Percentiles rank a stretch among this genome's conserved stretches.
phyloP scores from a whole-genome alignment of 2,888 invertebrate genomes.

The Melinaea marsaeus region DNA sequence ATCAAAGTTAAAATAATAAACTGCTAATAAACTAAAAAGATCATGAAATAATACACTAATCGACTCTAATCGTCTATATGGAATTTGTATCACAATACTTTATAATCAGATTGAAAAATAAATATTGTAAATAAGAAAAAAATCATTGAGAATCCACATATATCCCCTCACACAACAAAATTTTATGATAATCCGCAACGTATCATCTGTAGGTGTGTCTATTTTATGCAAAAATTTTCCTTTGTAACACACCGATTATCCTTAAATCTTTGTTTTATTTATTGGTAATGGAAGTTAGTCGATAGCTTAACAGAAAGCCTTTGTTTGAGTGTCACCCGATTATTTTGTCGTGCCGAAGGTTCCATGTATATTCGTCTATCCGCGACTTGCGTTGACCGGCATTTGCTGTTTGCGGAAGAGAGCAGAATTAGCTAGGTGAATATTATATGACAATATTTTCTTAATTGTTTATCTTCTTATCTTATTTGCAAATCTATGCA shows the following conservation, averaged over 20 bases:
- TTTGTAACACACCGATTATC: conserved; percentile 11
- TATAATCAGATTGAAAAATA: background rate
- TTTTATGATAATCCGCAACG: conserved; percentile 6
- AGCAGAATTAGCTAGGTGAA: conserved; percentile 85
- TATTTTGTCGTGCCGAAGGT: conserved; percentile 93
- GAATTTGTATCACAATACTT: too few species aligned
- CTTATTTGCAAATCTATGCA: background rate
- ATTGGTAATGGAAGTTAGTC: background rate
- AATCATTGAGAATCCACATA: background rate
- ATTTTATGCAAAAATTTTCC: conserved; percentile 12
- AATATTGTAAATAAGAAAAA: background rate
- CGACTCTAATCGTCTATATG: too few species aligned
- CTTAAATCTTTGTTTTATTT: conserved; percentile 10
- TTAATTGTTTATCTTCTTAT: too few species aligned
- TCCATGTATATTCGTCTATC: conserved; percentile 93
- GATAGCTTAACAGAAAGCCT: conserved; percentile 6
- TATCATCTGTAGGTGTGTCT: background rate
- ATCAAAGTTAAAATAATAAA: background rate
- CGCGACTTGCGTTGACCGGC: conserved; percentile 88
- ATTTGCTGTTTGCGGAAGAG: conserved; percentile 91
- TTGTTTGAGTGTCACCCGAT: conserved; percentile 88
- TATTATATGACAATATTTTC: conserved; percentile 9
- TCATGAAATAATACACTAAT: background rate
- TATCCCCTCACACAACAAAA: background rate
- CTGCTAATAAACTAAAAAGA: background rate